Percentiles rank a stretch among this genome's conserved stretches.
phyloP scores from a whole-genome alignment of 2,113 vertebrate species.

The Gracilinanus agilis region DNA sequence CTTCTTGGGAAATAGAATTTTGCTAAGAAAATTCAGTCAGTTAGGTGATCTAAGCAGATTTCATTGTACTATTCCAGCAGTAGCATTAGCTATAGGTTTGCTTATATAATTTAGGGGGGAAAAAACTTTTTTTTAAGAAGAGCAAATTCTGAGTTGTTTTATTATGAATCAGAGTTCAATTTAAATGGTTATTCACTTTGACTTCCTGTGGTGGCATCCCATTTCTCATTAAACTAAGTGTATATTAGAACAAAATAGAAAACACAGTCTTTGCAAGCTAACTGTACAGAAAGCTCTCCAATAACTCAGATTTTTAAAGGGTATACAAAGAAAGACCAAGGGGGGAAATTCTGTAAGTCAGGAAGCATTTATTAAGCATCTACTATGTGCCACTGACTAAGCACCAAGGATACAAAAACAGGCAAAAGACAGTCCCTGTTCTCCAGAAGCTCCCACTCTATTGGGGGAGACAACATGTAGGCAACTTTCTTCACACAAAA shows the following conservation, averaged over 20 bases:
- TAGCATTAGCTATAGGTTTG: slow-evolving; percentile 21
- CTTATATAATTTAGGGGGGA: background rate
- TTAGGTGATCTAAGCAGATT: slow-evolving; percentile 32
- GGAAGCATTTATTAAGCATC: background rate
- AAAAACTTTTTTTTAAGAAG: slow-evolving; percentile 49
- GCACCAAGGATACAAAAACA: background rate
- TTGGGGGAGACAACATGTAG: background rate
- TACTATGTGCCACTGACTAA: background rate
- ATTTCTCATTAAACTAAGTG: slow-evolving; percentile 48
- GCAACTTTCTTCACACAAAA: background rate
- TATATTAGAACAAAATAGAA: slow-evolving; percentile 42
- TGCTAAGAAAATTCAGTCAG: slow-evolving; percentile 44
- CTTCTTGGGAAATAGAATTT: slow-evolving; percentile 39
- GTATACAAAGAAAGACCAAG: background rate
- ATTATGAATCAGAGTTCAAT: slow-evolving; percentile 11
- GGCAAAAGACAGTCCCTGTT: background rate
- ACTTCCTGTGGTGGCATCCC: slow-evolving; percentile 25
- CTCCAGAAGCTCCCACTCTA: background rate
- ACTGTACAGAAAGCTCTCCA: slow-evolving; percentile 14
- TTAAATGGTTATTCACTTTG: slow-evolving; percentile 49
- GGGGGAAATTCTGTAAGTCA: slow-evolving; percentile 11
- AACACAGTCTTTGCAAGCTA: slow-evolving; percentile 32
- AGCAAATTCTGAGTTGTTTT: slow-evolving; percentile 41
- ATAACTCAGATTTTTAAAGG: background rate
- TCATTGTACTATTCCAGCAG: background rate